Percentiles rank a stretch among this genome's conserved stretches.
Conservation (phyloP, 2,888 invertebrate genomes). For the Eristalis arbustorum region DNA sequence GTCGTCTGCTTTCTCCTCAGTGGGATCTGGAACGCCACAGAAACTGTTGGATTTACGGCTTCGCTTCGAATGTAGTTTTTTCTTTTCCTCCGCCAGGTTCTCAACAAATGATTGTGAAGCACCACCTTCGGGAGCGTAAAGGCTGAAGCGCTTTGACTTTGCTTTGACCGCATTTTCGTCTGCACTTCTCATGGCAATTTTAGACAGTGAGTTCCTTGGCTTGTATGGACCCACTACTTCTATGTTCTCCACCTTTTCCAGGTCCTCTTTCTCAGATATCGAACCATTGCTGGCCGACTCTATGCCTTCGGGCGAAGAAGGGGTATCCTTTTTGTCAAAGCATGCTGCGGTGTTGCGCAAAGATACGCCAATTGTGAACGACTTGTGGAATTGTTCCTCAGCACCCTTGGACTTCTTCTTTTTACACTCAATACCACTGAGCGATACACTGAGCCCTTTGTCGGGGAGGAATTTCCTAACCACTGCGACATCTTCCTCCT, state of each 20-base stretch:
- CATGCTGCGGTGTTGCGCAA: slow-evolving; percentile 16
- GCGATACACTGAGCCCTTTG: slow-evolving; percentile 67
- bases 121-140: slow-evolving; percentile 59
- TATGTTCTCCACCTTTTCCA: slow-evolving; percentile 72
- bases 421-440: slow-evolving; percentile 51
- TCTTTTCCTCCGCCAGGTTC: slow-evolving; percentile 71
- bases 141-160: slow-evolving; percentile 38
- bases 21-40: slow-evolving; percentile 46
- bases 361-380: slow-evolving; percentile 72
- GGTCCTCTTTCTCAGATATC: slow-evolving; percentile 68
- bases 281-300: slow-evolving; percentile 13
- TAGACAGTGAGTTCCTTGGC: slow-evolving; percentile 30
- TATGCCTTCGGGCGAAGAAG: neutral
- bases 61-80: slow-evolving; percentile 68
- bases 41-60: slow-evolving; percentile 76
- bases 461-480: neutral
- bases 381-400: slow-evolving; percentile 56
- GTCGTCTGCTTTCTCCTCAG: neutral
- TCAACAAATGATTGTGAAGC: slow-evolving; percentile 77
- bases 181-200: neutral
- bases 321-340: neutral
- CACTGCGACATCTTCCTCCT: neutral
- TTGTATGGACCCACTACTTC: slow-evolving; percentile 35
- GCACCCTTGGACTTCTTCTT: slow-evolving; percentile 30
- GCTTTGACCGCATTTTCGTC: neutral